Evolutionary conservation across 1,140 invertebrate species (phyloP).

Genomic region (Elysia chlorotica): DNA sequence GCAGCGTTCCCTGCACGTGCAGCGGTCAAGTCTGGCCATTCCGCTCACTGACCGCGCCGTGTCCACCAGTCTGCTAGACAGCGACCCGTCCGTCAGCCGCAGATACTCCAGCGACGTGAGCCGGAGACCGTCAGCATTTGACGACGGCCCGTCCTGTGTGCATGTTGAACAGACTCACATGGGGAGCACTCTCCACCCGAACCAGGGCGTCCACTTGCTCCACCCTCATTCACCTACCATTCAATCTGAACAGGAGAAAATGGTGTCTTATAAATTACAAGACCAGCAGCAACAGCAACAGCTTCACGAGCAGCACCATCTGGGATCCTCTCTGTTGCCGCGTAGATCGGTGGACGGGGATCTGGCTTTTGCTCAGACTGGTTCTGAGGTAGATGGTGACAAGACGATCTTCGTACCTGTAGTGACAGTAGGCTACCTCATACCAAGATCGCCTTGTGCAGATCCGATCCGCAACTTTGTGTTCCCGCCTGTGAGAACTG

Average conservation of each 20-base stretch:
- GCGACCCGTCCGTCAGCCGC: conserved; percentile 26
- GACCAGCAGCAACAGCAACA: no score
- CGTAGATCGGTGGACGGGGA: not conserved
- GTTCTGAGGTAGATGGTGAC: not conserved
- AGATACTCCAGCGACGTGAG: conserved; percentile 23
- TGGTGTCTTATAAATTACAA: no score
- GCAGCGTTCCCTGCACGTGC: conserved; percentile 19
- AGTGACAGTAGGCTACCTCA: not conserved
- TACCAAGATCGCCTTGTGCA: conserved; percentile 9
- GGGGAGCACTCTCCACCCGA: not conserved
- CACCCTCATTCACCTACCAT: no score
- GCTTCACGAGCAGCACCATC: not conserved
- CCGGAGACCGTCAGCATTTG: not conserved
- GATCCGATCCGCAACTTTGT: not conserved
- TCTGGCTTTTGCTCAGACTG: not conserved
- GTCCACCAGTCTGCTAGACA: conserved; percentile 33
- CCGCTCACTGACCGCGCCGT: conserved; percentile 7
- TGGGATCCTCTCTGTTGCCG: not conserved
- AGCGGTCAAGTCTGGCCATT: conserved; percentile 17
- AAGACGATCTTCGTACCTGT: not conserved
- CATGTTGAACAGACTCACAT: not conserved
- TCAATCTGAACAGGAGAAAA: no score
- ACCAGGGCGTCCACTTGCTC: no score
- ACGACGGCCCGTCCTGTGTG: not conserved
- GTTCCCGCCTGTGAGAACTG: not conserved